A percentile compares a stretch with the other conserved stretches of the same genome.
These are phyloP conservation scores for Anoplopoma fimbria DNA, from an alignment of 2,113 vertebrate genomes.

Conservation along the genomic window DNA sequence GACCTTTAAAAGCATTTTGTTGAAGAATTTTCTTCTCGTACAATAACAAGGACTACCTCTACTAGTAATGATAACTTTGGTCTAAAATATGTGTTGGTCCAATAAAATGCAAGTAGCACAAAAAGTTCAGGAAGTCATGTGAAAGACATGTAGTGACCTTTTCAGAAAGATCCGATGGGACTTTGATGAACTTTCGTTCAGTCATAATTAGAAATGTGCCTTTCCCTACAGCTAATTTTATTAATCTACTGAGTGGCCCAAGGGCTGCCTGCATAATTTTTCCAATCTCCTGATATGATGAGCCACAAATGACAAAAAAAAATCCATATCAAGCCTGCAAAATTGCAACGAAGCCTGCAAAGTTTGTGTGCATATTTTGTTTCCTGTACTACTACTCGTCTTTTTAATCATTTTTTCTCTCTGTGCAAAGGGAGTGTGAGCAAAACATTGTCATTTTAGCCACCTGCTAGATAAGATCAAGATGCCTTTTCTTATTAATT, in stretches of 20 bases:
- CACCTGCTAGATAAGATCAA: slow-evolving; percentile 51
- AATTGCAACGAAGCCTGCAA: neutral
- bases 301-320: slow-evolving; percentile 37
- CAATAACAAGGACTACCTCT: neutral
- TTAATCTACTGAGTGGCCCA: slow-evolving; percentile 27
- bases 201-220: neutral
- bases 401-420: neutral
- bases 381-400: neutral
- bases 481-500: slow-evolving; percentile 26
- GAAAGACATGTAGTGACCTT: neutral
- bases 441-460: neutral
- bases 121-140: neutral
- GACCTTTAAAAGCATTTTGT: neutral
- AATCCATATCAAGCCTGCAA: neutral
- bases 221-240: slow-evolving; percentile 14
- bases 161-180: slow-evolving; percentile 5
- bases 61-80: neutral
- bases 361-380: neutral
- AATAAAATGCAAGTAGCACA: neutral
- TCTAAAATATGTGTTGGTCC: slow-evolving; percentile 4
- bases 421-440: neutral
- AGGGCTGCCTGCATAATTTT: slow-evolving; percentile 16
- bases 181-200: slow-evolving; percentile 28
- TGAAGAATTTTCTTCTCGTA: no score
- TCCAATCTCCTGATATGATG: slow-evolving; percentile 16